phyloP scores from a whole-genome alignment of 2,888 invertebrate genomes.

The Corythucha ciliata region DNA sequence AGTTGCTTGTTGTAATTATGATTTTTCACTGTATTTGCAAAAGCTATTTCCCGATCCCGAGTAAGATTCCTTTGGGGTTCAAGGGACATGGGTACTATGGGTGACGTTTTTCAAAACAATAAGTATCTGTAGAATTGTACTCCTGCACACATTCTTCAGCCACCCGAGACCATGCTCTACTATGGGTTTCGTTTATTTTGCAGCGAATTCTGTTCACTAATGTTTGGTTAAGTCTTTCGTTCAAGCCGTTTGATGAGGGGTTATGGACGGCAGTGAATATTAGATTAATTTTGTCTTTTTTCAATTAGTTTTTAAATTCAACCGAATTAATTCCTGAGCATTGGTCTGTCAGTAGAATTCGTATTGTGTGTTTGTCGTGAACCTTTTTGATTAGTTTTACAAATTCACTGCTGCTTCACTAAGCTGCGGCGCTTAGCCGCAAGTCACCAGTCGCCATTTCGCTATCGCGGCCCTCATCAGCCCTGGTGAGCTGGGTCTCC shows the following conservation, averaged over 20 bases:
- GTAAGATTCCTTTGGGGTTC: constrained; percentile 2
- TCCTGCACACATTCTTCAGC: constrained; percentile 35
- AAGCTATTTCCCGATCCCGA: constrained; percentile 8
- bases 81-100: constrained; percentile 6
- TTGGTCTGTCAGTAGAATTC: constrained; percentile 37
- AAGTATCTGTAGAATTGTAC: constrained; percentile 37
- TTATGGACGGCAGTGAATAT: constrained; percentile 33
- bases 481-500: too few species aligned
- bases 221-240: too few species aligned
- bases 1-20: constrained; percentile 8
- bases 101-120: constrained; percentile 35
- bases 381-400: constrained; percentile 6
- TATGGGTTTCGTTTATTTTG: constrained; percentile 33
- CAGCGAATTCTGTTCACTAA: constrained; percentile 36
- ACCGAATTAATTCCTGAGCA: constrained; percentile 38
- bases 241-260: constrained; percentile 33
- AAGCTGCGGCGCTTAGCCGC: too few species aligned
- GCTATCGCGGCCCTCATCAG: too few species aligned
- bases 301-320: constrained; percentile 37
- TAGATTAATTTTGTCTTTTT: too few species aligned
- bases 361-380: constrained; percentile 26
- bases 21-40: background rate
- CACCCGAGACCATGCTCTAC: constrained; percentile 35
- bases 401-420: too few species aligned
- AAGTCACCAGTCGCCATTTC: too few species aligned